Evolutionary conservation across 2,797 vertebrate species (phyloP).

Genomic region (Phrynocephalus forsythii): DNA sequence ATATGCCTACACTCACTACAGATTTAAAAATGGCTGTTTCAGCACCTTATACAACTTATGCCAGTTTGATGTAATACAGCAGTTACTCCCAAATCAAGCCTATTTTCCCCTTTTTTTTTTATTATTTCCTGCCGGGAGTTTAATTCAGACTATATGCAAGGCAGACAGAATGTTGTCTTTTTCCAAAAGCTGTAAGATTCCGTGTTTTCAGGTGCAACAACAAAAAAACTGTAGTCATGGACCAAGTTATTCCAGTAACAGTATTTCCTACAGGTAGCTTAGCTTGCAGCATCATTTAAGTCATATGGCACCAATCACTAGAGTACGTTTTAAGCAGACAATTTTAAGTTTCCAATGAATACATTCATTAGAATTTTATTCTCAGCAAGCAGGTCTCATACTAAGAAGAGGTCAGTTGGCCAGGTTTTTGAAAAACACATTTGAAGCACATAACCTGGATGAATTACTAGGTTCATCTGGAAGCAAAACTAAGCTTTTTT

Average conservation of each 20-base stretch:
- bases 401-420: neutral
- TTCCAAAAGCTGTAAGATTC: neutral
- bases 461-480: neutral
- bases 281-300: neutral
- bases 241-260: neutral
- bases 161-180: neutral
- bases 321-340: neutral
- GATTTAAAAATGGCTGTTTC: constrained; percentile 42
- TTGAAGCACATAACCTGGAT: too few species aligned
- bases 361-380: neutral
- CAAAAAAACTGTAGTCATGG: neutral
- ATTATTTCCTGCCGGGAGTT: constrained; percentile 18
- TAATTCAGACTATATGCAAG: neutral
- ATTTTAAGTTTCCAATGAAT: neutral
- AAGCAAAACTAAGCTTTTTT: neutral
- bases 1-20: constrained; percentile 44
- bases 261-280: neutral
- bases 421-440: neutral
- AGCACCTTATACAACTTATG: constrained; percentile 34
- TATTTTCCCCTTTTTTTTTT: neutral
- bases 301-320: neutral
- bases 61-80: constrained; percentile 14
- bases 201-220: neutral
- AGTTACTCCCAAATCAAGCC: constrained; percentile 36
- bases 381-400: neutral